Conservation (phyloP, 1,140 invertebrate genomes). For the Lutraria rhynchaena region DNA sequence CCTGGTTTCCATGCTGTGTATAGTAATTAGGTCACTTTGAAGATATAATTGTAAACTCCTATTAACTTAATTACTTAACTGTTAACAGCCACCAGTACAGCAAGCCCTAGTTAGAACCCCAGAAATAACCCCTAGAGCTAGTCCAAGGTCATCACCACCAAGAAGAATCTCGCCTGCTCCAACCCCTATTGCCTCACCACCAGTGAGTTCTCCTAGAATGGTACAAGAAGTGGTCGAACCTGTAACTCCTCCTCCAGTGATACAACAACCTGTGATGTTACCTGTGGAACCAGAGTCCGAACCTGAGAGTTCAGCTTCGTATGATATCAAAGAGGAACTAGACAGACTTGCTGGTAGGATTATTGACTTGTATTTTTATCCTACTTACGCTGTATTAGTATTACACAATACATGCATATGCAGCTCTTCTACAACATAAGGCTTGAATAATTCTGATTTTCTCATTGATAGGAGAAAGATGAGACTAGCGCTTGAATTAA, state of each 20-base stretch:
- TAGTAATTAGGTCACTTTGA: no score
- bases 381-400: no score
- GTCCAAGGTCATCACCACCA: constrained; percentile 63
- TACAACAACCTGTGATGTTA: constrained; percentile 32
- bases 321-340: constrained; percentile 75
- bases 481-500: no score
- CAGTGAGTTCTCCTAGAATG: constrained; percentile 21
- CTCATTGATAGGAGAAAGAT: no score
- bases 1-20: no score
- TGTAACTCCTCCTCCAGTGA: constrained; percentile 32
- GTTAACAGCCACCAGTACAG: constrained; percentile 22
- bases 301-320: constrained; percentile 69
- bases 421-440: no score
- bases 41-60: no score
- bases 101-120: constrained; percentile 69
- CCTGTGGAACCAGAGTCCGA: constrained; percentile 67
- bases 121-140: constrained; percentile 74
- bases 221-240: constrained; percentile 23
- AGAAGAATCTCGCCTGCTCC: constrained; percentile 64
- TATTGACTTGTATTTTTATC: no score
- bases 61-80: no score
- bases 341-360: constrained; percentile 68
- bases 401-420: no score
- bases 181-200: constrained; percentile 63
- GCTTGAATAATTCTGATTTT: no score